Evolutionary conservation across 2,113 vertebrate species (phyloP), one percentile per base, ranked within the genome.

Genomic region (Casuarius casuarius): DNA sequence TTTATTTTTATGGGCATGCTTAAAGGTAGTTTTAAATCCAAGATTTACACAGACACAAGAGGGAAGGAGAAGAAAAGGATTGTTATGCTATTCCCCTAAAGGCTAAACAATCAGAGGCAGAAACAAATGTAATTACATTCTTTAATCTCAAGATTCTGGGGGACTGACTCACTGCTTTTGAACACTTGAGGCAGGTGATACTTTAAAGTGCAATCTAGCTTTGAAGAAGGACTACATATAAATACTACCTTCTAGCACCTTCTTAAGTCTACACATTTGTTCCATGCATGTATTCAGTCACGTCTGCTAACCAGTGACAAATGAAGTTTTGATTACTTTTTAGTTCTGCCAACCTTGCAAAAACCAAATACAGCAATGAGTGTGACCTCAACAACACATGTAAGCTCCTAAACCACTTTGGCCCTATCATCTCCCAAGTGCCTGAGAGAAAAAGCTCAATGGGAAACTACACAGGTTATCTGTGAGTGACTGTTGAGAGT

Each of bases 161-260:
- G 65, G 48, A 80, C 80, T 81, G 89, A 94, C 76, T 95, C 92
- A 84, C 71, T 86, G 63, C 40, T 80, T 46, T 81, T 59, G 76
- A 95, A 82, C 44, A 73, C 62, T 83, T 89, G 29, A 91, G 84
- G 73, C 77, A 89, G 75, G 87, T 70, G 90, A 73, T 63, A 67
- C 66, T 95, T 97, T 35, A 38, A 90, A 95, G 82, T 67, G 66
- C 35, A 82, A 82, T 73, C 80, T 82, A 87, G 74, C 95, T 94
- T 61, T 75, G 77, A 96, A 87, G 87, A 94, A 87, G 1, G 3
- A 89, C 65, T 91, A 35, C 28, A 33, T 72, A 92, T 92, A 96
- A 96, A 87, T 76, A 96, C 58, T 62, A 94, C 66, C 86, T 93
- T 92, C 86, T 67, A 96, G 67, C 71, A 94, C 70, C 84, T 93